phyloP scores from a whole-genome alignment of 1,140 invertebrate genomes.

The Aphaenogaster rudis region DNA sequence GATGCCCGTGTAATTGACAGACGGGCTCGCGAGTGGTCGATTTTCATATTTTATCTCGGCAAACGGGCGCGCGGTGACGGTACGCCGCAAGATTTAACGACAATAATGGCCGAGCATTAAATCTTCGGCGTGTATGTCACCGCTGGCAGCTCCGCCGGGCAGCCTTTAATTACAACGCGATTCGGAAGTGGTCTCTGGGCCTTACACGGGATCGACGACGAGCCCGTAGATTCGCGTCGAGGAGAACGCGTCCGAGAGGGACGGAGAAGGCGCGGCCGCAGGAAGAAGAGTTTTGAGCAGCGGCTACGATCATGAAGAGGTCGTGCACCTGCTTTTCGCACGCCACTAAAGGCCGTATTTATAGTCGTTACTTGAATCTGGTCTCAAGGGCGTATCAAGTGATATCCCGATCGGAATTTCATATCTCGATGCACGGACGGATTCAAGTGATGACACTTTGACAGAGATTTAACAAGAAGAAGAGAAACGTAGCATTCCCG shows the following conservation, averaged over 20 bases:
- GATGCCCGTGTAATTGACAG: constrained; percentile 66
- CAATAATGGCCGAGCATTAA: constrained; percentile 65
- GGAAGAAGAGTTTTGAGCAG: constrained; percentile 67
- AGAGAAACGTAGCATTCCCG: too few relatives aligned
- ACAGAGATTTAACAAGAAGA: neutral
- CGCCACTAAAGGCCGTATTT: constrained; percentile 77
- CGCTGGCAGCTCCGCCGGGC: constrained; percentile 46
- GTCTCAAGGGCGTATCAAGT: constrained; percentile 33
- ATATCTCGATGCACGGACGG: neutral
- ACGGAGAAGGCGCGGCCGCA: constrained; percentile 45
- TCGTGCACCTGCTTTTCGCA: constrained; percentile 85
- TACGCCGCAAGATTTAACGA: constrained; percentile 30
- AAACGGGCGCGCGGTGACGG: neutral
- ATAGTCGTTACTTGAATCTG: constrained; percentile 42
- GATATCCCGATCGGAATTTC: constrained; percentile 4
- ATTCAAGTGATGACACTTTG: neutral
- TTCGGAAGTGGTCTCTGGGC: constrained; percentile 73
- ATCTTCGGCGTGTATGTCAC: constrained; percentile 59
- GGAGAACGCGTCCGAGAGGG: constrained; percentile 41
- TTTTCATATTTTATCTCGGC: constrained; percentile 33
- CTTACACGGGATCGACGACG: constrained; percentile 30
- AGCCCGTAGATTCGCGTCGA: neutral
- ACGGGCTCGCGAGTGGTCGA: neutral
- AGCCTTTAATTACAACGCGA: constrained; percentile 75
- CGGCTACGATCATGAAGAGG: constrained; percentile 78